Percentiles rank a stretch among this genome's conserved stretches.
Conservation (phyloP, 2,113 vertebrate genomes). For the Protobothrops mucrosquamatus region DNA sequence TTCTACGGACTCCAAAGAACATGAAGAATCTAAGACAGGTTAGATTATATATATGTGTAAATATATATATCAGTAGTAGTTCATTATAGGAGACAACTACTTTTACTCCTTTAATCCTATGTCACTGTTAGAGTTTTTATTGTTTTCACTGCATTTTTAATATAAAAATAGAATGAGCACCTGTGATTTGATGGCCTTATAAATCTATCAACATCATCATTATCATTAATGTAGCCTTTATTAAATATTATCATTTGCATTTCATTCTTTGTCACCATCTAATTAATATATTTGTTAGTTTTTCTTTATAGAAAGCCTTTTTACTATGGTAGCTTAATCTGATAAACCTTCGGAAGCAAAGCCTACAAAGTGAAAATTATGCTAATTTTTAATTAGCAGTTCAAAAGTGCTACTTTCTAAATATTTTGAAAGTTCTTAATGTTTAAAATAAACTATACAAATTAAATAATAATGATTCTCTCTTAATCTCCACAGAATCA, state of each 20-base stretch:
- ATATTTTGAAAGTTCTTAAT: neutral
- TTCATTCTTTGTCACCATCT: neutral
- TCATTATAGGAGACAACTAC: neutral
- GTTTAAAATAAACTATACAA: neutral
- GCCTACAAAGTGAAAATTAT: neutral
- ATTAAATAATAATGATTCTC: neutral
- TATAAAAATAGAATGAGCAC: neutral
- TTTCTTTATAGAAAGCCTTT: neutral
- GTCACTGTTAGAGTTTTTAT: neutral
- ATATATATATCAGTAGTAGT: neutral
- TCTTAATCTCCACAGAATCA: slow-evolving; percentile 22
- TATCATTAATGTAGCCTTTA: neutral
- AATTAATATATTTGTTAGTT: neutral
- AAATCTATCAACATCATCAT: neutral
- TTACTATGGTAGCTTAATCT: neutral
- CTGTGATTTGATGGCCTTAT: neutral
- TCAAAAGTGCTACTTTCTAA: neutral
- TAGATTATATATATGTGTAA: neutral
- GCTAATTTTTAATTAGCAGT: neutral
- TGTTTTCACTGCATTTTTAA: neutral
- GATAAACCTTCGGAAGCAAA: neutral
- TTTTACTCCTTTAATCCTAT: neutral
- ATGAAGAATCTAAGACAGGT: slow-evolving; percentile 35
- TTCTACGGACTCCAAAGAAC: neutral
- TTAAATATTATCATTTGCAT: neutral